phyloP scores from a whole-genome alignment of 2,888 invertebrate genomes.

The Empis stercorea region DNA sequence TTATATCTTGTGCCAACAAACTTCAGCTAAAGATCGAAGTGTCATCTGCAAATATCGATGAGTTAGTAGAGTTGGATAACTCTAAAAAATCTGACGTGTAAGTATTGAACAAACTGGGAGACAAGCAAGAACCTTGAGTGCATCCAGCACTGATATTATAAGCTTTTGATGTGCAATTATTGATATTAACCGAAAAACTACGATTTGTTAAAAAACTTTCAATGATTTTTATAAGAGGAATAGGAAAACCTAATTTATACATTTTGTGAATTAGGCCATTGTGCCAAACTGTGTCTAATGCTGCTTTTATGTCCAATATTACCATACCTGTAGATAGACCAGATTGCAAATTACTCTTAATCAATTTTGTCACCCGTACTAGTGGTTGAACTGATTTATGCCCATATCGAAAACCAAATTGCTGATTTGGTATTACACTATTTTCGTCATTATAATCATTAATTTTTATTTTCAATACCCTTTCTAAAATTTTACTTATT shows the following conservation, averaged over 20 bases:
- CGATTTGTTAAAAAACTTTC: background rate
- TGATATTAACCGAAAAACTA: no score
- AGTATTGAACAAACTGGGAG: no score
- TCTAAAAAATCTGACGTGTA: no score
- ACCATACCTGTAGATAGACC: slow-evolving; percentile 5
- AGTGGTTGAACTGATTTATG: slow-evolving; percentile 5
- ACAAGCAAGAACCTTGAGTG: no score
- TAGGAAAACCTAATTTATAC: background rate
- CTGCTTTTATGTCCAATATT: slow-evolving; percentile 6
- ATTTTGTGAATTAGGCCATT: slow-evolving; percentile 8
- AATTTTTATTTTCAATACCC: background rate
- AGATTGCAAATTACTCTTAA: background rate
- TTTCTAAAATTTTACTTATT: slow-evolving; percentile 3
- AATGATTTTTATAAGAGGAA: background rate
- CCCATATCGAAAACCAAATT: slow-evolving; percentile 6
- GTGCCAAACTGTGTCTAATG: slow-evolving; percentile 10
- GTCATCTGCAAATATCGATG: no score
- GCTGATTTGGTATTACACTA: slow-evolving; percentile 4
- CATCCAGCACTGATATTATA: no score
- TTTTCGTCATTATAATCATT: no score
- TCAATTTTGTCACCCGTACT: slow-evolving; percentile 2
- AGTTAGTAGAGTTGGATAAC: no score
- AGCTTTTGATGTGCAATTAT: no score
- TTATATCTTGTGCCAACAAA: no score
- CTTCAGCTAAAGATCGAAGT: no score